Conservation (phyloP, 2,797 vertebrate genomes). For the Tachyglossus aculeatus region DNA sequence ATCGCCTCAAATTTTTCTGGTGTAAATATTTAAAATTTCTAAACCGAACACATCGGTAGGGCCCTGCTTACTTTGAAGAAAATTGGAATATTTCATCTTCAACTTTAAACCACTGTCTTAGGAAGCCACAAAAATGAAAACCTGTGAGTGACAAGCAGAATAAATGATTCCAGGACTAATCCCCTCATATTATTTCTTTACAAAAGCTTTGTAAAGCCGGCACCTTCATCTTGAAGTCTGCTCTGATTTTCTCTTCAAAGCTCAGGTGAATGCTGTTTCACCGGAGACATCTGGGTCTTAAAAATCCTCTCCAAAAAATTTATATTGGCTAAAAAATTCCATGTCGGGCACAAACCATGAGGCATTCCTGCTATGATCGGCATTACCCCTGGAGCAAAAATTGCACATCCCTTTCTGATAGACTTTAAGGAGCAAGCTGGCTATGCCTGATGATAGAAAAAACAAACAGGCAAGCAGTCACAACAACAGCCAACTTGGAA, state of each 20-base stretch:
- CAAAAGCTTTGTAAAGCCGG: not conserved
- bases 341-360: not conserved
- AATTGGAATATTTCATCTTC: not conserved
- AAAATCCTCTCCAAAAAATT: constrained; percentile 23
- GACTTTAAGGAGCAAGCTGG: constrained; percentile 4
- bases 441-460: not conserved
- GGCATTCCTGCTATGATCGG: constrained; percentile 48
- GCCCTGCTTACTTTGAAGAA: not conserved
- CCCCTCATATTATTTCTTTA: not conserved
- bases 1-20: no score
- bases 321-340: constrained; percentile 4
- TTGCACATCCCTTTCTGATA: not conserved
- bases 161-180: not conserved
- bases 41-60: not conserved
- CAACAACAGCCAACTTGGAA: constrained; percentile 21
- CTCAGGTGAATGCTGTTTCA: no score
- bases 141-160: not conserved
- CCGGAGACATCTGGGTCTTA: not conserved
- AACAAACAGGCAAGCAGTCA: constrained; percentile 5
- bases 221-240: no score
- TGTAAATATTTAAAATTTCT: no score
- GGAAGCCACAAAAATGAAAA: not conserved
- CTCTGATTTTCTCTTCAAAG: not conserved
- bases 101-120: not conserved
- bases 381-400: constrained; percentile 39